phyloP scores from a whole-genome alignment of 2,797 vertebrate species.

The Intellagama lesueurii region DNA sequence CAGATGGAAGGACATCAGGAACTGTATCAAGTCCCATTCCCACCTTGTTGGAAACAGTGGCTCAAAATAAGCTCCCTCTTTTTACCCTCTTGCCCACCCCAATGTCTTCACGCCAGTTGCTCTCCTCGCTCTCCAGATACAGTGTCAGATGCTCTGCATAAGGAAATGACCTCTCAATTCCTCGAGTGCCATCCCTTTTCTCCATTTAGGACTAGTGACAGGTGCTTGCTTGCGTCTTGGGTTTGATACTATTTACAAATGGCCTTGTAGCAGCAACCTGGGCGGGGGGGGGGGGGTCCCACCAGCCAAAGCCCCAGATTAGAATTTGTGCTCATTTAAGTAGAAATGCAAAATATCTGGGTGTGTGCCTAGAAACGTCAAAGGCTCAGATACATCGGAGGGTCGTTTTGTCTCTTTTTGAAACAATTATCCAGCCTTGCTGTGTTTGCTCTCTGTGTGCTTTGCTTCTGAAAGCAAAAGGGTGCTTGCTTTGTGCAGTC shows the following conservation, averaged over 20 bases:
- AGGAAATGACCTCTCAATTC: constrained; percentile 65
- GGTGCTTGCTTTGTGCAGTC: no score
- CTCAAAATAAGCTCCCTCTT: background rate
- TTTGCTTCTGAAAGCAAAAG: no score
- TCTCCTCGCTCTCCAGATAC: background rate
- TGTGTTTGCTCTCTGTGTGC: no score
- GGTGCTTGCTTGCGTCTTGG: constrained; percentile 62
- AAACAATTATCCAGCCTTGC: no score
- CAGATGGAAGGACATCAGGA: constrained; percentile 63
- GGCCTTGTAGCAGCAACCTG: constrained; percentile 52
- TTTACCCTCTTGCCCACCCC: constrained; percentile 38
- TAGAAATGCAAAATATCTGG: constrained; percentile 54
- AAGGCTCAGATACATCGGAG: no score
- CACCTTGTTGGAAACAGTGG: constrained; percentile 29
- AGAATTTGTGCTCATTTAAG: constrained; percentile 70
- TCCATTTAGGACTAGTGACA: constrained; percentile 46
- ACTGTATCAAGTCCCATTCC: constrained; percentile 62
- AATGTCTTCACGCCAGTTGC: constrained; percentile 18
- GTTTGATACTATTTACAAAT: constrained; percentile 56
- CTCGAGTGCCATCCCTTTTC: constrained; percentile 52
- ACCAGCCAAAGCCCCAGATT: constrained; percentile 64
- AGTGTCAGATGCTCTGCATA: background rate
- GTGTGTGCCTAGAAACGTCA: constrained; percentile 51
- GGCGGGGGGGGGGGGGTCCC: background rate
- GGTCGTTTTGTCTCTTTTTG: no score